phyloP scores from a whole-genome alignment of 2,113 vertebrate genomes.

The Hippoglossus stenolepis region DNA sequence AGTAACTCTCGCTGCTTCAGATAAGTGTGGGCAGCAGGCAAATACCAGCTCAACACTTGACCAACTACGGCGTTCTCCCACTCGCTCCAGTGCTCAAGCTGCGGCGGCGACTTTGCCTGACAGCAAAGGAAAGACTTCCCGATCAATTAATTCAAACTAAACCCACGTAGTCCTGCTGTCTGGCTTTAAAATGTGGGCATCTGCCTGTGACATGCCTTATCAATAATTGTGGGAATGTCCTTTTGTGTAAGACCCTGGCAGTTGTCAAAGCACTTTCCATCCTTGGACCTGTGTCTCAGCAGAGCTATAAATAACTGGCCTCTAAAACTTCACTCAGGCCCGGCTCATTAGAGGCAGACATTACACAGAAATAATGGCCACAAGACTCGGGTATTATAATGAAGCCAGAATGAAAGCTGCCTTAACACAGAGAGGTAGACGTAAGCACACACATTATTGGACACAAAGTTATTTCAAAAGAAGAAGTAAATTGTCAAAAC shows the following conservation, averaged over 20 bases:
- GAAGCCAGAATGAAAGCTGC: constrained; percentile 20
- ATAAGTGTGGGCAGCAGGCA: constrained; percentile 50
- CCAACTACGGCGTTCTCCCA: constrained; percentile 33
- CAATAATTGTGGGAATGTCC: constrained; percentile 58
- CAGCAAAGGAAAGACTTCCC: constrained; percentile 37
- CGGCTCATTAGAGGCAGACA: constrained; percentile 66
- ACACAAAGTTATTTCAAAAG: constrained; percentile 6
- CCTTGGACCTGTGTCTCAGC: constrained; percentile 62
- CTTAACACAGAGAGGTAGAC: constrained; percentile 21
- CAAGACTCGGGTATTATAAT: constrained; percentile 27
- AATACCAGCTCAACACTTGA: constrained; percentile 54
- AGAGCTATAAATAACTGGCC: constrained; percentile 70
- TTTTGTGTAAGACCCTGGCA: constrained; percentile 53
- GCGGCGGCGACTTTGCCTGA: constrained; percentile 45
- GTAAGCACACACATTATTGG: constrained; percentile 12
- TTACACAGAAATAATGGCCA: constrained; percentile 64
- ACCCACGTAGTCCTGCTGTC: constrained; percentile 19
- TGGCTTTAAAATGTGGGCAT: constrained; percentile 36
- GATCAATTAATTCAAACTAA: constrained; percentile 55
- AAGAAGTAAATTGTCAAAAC: constrained; percentile 5
- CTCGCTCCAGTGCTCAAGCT: constrained; percentile 27
- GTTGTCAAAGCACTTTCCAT: constrained; percentile 58
- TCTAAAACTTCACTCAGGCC: constrained; percentile 53
- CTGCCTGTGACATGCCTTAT: constrained; percentile 53
- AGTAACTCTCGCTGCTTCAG: constrained; percentile 48